A percentile compares a stretch with the other conserved stretches of the same genome.
Conservation (phyloP, 2,888 invertebrate genomes). For the Dynastes grantii region DNA sequence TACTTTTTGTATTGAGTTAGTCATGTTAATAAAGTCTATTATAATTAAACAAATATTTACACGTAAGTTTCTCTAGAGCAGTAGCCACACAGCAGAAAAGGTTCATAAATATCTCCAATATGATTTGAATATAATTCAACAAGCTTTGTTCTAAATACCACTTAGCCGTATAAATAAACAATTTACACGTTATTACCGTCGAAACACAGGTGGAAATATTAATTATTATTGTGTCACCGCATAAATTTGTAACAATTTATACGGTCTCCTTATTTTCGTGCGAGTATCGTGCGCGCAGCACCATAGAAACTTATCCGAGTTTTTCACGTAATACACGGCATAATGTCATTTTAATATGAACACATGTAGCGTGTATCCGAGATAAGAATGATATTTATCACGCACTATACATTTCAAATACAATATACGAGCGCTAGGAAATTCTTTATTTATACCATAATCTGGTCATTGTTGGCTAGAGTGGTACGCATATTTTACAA, state of each 20-base stretch:
- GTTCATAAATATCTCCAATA: background rate
- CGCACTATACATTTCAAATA: slow-evolving; percentile 34
- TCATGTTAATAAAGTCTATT: too few species aligned
- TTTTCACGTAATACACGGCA: slow-evolving; percentile 38
- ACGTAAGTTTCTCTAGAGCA: too few species aligned
- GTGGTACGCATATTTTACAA: slow-evolving; percentile 53
- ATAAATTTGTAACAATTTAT: slow-evolving; percentile 43
- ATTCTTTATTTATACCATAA: slow-evolving; percentile 52
- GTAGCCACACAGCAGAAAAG: too few species aligned
- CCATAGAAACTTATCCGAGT: slow-evolving; percentile 19
- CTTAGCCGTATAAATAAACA: slow-evolving; percentile 29
- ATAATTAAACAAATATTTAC: background rate
- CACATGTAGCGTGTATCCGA: slow-evolving; percentile 47
- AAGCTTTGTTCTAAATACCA: slow-evolving; percentile 29
- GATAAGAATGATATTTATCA: slow-evolving; percentile 52
- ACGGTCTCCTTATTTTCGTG: slow-evolving; percentile 14
- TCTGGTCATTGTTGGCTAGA: slow-evolving; percentile 51
- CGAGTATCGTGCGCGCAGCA: slow-evolving; percentile 22
- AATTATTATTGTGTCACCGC: slow-evolving; percentile 41
- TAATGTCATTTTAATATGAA: slow-evolving; percentile 50
- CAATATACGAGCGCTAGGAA: slow-evolving; percentile 46
- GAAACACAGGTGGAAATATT: slow-evolving; percentile 43
- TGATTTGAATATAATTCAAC: background rate
- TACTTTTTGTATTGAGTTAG: too few species aligned
- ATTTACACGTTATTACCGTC: slow-evolving; percentile 34